Conservation (phyloP, 1,140 invertebrate species). For the Venturia canescens region DNA sequence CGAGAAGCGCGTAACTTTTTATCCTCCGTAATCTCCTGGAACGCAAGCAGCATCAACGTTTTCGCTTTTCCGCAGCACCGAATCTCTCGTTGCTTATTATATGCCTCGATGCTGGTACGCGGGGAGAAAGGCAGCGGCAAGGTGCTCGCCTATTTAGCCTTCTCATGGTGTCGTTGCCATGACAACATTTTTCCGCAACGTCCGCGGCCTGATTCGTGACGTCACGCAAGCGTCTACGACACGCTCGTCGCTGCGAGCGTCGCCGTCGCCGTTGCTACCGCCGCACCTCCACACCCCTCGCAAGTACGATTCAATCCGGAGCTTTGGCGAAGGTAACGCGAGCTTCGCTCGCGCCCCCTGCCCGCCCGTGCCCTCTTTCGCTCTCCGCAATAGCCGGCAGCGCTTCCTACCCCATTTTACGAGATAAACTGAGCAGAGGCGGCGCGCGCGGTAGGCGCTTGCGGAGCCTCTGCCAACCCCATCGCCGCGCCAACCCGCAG, state of each 20-base stretch:
- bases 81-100: too few relatives aligned
- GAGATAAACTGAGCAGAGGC: conserved; percentile 20
- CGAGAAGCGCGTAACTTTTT: background rate
- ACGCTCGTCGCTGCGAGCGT: conserved; percentile 51
- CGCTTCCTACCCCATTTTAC: conserved; percentile 5
- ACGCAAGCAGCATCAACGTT: too few relatives aligned
- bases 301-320: conserved; percentile 24
- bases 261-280: too few relatives aligned
- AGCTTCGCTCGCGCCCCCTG: background rate
- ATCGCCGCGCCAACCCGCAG: conserved; percentile 10
- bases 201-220: conserved; percentile 70
- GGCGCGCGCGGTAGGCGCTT: background rate
- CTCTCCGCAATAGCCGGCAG: background rate
- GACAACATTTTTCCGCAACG: conserved; percentile 72
- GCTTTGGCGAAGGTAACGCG: conserved; percentile 18
- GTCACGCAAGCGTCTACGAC: conserved; percentile 59
- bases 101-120: too few relatives aligned
- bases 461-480: background rate
- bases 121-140: conserved; percentile 37
- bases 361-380: background rate
- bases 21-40: too few relatives aligned
- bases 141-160: conserved; percentile 3
- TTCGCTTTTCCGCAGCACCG: too few relatives aligned
- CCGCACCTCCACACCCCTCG: background rate
- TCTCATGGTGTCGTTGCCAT: conserved; percentile 61